Conservation (phyloP, 2,888 invertebrate species). For the Oscheius onirici region DNA sequence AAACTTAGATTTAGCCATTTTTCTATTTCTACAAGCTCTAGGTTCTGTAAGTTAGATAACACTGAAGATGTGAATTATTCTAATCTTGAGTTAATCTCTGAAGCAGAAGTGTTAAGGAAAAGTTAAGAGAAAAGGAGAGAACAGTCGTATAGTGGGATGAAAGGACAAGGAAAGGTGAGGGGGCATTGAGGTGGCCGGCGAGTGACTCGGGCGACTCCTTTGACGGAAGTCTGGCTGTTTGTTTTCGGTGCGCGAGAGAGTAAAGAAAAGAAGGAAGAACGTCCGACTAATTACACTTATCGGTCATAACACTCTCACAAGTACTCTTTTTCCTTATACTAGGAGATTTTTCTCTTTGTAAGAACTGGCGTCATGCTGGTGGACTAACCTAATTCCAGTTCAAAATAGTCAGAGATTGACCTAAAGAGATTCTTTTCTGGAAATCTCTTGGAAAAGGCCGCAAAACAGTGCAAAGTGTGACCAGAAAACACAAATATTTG, state of each 20-base stretch:
- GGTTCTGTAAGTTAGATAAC: no score
- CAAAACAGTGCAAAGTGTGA: neutral
- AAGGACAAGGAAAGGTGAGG: constrained; percentile 4
- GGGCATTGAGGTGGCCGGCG: neutral
- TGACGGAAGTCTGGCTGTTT: constrained; percentile 29
- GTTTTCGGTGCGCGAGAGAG: constrained; percentile 23
- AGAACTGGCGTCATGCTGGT: neutral
- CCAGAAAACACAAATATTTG: constrained; percentile 32
- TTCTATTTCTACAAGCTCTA: no score
- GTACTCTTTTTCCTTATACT: neutral
- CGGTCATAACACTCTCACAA: neutral
- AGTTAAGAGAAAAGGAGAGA: neutral
- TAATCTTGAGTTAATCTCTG: no score
- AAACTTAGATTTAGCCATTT: no score
- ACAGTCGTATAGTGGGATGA: neutral
- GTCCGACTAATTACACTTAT: constrained; percentile 21
- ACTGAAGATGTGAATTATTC: no score
- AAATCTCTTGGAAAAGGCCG: neutral
- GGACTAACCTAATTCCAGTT: neutral
- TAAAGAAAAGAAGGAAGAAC: constrained; percentile 24
- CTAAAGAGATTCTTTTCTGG: neutral
- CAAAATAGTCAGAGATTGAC: neutral
- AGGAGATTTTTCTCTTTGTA: no score
- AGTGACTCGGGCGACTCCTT: constrained; percentile 28
- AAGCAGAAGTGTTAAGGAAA: neutral